Percentiles rank a stretch among this genome's conserved stretches.
Evolutionary conservation across 2,888 invertebrate species (phyloP).

Genomic region (Pollenia labialis): DNA sequence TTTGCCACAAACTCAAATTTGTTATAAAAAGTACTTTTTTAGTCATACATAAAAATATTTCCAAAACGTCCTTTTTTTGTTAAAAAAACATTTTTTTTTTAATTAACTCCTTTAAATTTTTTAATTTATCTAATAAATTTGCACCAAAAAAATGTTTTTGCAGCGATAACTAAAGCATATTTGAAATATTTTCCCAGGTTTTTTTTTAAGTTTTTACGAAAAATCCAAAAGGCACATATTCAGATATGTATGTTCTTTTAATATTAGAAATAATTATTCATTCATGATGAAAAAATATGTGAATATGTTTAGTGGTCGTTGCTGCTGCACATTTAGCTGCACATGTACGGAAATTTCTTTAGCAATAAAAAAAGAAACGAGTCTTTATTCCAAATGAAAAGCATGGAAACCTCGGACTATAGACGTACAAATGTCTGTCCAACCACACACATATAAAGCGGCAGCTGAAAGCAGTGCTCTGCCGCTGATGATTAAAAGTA

Average conservation of each 20-base stretch:
- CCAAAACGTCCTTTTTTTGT: not conserved
- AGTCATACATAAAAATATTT: not conserved
- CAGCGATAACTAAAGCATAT: conserved; percentile 28
- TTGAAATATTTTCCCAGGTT: conserved; percentile 68
- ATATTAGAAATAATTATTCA: conserved; percentile 60
- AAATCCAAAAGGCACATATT: conserved; percentile 4
- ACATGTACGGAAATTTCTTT: conserved; percentile 50
- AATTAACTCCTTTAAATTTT: conserved; percentile 2
- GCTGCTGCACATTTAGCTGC: conserved; percentile 40
- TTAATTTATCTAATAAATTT: conserved; percentile 30
- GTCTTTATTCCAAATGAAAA: conserved; percentile 15
- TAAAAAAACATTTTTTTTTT: not conserved
- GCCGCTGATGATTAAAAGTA: conserved; percentile 27
- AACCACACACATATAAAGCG: conserved; percentile 23
- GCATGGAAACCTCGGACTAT: conserved; percentile 49
- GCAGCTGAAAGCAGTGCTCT: not conserved
- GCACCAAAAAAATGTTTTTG: not conserved
- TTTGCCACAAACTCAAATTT: no score
- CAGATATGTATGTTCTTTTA: conserved; percentile 41
- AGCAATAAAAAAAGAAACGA: conserved; percentile 15
- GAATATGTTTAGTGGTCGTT: conserved; percentile 6
- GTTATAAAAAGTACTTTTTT: no score
- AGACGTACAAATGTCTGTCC: not conserved
- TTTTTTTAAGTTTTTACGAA: conserved; percentile 2
- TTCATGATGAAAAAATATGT: conserved; percentile 40